Conservation (phyloP, 2,113 vertebrate species). For the Nestor notabilis region DNA sequence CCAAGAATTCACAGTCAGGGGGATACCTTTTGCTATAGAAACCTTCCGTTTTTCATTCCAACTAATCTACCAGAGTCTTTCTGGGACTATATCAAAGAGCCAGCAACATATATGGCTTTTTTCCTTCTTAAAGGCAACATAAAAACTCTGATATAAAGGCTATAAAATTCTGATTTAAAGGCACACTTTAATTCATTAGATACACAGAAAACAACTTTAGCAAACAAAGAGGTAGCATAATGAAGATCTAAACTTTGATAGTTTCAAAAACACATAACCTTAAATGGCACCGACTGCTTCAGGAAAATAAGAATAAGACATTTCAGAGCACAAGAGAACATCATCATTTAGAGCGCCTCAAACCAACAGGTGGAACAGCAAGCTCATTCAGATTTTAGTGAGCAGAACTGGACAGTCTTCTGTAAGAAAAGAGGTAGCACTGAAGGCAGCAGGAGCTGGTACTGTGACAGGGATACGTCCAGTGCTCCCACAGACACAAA, state of each 20-base stretch:
- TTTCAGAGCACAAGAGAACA: neutral
- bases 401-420: neutral
- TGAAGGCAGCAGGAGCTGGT: neutral
- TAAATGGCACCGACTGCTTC: neutral
- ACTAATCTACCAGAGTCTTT: neutral
- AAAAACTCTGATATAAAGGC: too few species aligned
- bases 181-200: slow-evolving; percentile 28
- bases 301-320: neutral
- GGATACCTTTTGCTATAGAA: neutral
- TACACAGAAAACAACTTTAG: neutral
- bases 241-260: neutral
- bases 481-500: neutral
- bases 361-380: accelerated
- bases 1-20: neutral
- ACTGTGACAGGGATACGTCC: neutral
- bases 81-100: neutral
- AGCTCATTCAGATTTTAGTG: neutral
- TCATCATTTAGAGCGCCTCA: neutral
- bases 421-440: neutral
- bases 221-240: neutral
- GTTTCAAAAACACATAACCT: neutral
- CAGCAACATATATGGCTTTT: neutral
- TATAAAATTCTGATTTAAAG: slow-evolving; percentile 8
- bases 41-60: neutral
- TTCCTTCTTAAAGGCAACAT: neutral